Conservation (phyloP, 2,797 vertebrate species). For the Sparus aurata region DNA sequence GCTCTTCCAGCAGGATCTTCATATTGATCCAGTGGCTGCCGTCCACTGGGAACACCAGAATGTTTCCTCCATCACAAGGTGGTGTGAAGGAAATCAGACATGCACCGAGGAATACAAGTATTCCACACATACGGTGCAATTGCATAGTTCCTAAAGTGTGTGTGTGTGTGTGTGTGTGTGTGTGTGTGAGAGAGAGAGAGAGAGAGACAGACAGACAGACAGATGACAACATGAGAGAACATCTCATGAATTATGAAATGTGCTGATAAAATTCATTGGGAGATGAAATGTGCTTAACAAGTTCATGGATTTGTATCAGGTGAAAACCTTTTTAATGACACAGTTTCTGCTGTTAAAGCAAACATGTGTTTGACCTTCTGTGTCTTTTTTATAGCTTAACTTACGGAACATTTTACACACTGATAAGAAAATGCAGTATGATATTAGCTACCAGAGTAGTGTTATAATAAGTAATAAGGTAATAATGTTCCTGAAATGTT, state of each 20-base stretch:
- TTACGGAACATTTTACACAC: no score
- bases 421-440: not conserved
- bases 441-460: not conserved
- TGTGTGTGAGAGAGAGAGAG: no score
- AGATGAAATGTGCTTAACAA: not conserved
- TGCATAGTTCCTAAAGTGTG: slow-evolving; percentile 42
- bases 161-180: no score
- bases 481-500: not conserved
- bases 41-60: slow-evolving; percentile 80
- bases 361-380: not conserved
- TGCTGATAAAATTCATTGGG: no score
- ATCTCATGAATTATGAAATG: no score
- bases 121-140: not conserved
- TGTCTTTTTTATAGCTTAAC: not conserved
- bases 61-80: slow-evolving; percentile 74
- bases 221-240: no score
- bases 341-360: slow-evolving; percentile 5
- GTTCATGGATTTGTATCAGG: not conserved
- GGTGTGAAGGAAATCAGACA: slow-evolving; percentile 45
- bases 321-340: not conserved
- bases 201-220: no score
- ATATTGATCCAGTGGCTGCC: slow-evolving; percentile 86
- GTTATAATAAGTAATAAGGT: no score
- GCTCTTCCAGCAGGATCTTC: slow-evolving; percentile 79
- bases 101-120: slow-evolving; percentile 31